A percentile compares a stretch with the other conserved stretches of the same genome.
Conservation (phyloP, 2,797 vertebrate genomes). For the Amblyopsis hoosieri region DNA sequence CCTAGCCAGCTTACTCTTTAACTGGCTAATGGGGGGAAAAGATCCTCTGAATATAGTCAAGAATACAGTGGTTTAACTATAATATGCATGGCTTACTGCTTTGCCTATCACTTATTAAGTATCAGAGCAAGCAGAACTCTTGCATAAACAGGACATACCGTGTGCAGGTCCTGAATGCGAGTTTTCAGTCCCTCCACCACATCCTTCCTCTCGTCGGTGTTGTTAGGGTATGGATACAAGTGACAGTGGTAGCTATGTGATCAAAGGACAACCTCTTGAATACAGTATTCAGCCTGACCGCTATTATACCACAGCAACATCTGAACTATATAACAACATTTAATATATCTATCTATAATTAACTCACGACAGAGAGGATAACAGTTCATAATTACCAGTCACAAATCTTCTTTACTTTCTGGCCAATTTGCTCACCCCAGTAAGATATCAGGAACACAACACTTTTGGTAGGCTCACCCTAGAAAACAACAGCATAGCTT, state of each 20-base stretch:
- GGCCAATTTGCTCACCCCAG: slow-evolving; percentile 98
- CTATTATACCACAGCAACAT: background rate
- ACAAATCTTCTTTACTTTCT: slow-evolving; percentile 98
- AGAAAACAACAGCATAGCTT: slow-evolving; percentile 17
- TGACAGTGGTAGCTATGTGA: slow-evolving; percentile 91
- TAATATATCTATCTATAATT: too few species aligned
- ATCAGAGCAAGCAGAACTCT: background rate
- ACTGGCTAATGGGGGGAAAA: slow-evolving; percentile 3
- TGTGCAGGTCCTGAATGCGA: slow-evolving; percentile 93
- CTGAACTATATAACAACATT: too few species aligned
- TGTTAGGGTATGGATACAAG: slow-evolving; percentile 92
- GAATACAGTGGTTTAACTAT: background rate
- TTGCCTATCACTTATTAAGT: slow-evolving; percentile 21
- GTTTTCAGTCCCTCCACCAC: slow-evolving; percentile 88
- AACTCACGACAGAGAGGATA: background rate
- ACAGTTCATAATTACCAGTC: slow-evolving; percentile 85
- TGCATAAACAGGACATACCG: slow-evolving; percentile 73
- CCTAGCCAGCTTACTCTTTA: slow-evolving; percentile 12
- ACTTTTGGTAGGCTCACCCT: slow-evolving; percentile 90
- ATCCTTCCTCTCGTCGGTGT: slow-evolving; percentile 84
- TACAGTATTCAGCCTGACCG: background rate
- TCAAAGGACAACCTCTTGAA: background rate
- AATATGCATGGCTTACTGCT: background rate
- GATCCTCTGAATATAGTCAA: background rate
- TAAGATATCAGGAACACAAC: slow-evolving; percentile 95